Conservation (phyloP, 2,888 invertebrate genomes). For the Melinaea marsaeus region DNA sequence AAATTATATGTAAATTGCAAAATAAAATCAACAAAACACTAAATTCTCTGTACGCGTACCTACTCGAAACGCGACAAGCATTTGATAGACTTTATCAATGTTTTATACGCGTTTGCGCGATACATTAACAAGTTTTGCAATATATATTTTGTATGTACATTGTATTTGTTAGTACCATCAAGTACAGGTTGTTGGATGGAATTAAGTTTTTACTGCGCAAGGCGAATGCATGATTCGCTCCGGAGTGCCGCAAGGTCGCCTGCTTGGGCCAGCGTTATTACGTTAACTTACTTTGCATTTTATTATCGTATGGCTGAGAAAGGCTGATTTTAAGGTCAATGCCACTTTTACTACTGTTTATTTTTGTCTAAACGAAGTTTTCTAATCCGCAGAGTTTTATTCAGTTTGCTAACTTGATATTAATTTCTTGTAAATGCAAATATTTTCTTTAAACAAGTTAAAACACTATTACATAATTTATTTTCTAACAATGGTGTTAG, state of each 20-base stretch:
- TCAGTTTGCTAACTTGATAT: no score
- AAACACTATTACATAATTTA: no score
- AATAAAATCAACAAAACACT: constrained; percentile 9
- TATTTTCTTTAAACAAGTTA: no score
- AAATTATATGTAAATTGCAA: constrained; percentile 5
- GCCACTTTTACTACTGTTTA: constrained; percentile 23
- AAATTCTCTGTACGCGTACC: constrained; percentile 13
- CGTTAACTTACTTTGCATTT: constrained; percentile 21
- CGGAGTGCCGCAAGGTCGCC: constrained; percentile 58
- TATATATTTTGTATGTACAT: constrained; percentile 9
- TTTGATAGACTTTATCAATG: constrained; percentile 21
- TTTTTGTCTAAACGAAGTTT: not conserved
- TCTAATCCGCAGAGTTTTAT: not conserved
- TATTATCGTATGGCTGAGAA: constrained; percentile 17
- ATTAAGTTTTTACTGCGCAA: constrained; percentile 51
- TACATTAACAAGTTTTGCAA: constrained; percentile 18
- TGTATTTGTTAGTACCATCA: constrained; percentile 24
- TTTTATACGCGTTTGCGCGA: constrained; percentile 15
- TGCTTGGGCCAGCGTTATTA: constrained; percentile 34
- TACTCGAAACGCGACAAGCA: constrained; percentile 11
- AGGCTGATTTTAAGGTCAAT: constrained; percentile 24
- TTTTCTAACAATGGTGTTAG: constrained; percentile 12
- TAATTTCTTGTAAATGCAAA: no score
- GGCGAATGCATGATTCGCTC: constrained; percentile 47
- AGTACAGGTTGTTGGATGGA: constrained; percentile 43